These are phyloP conservation scores for Microcebus griseorufus DNA, from an alignment of 2,113 vertebrate species.

Conservation along the genomic window DNA sequence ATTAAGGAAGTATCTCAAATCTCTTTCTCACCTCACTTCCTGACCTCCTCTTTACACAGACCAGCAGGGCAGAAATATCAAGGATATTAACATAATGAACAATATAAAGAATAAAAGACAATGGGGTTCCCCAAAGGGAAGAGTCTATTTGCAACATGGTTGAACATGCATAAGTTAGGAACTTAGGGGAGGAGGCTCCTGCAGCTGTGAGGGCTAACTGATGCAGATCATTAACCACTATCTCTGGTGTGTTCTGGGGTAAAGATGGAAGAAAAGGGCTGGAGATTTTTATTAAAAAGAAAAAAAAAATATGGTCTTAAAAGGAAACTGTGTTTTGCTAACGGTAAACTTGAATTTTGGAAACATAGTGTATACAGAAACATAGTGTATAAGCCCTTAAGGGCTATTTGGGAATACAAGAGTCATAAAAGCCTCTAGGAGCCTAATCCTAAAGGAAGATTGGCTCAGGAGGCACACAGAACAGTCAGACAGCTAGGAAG, in stretches of 20 bases:
- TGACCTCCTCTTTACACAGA: neutral
- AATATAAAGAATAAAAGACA: conserved; percentile 46
- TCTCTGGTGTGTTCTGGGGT: neutral
- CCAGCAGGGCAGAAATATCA: neutral
- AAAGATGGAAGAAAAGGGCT: neutral
- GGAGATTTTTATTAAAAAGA: conserved; percentile 24
- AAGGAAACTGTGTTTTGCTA: conserved; percentile 41
- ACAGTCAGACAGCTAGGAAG: neutral
- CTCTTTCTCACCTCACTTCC: neutral
- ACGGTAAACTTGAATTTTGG: conserved; percentile 30
- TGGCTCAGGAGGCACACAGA: neutral
- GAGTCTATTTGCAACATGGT: neutral
- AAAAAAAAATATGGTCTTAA: conserved; percentile 14
- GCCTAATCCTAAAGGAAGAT: neutral
- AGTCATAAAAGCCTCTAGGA: neutral
- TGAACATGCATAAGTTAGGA: neutral
- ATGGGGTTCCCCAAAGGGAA: neutral
- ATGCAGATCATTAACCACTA: neutral
- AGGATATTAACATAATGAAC: conserved; percentile 26
- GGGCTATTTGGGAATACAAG: neutral
- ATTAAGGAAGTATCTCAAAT: conserved; percentile 23
- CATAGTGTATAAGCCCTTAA: neutral
- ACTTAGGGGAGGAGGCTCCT: neutral
- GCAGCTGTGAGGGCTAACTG: neutral
- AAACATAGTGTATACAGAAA: neutral